These are phyloP conservation scores for Parnassius orleans DNA, from an alignment of 2,888 invertebrate genomes.

Conservation along the genomic window DNA sequence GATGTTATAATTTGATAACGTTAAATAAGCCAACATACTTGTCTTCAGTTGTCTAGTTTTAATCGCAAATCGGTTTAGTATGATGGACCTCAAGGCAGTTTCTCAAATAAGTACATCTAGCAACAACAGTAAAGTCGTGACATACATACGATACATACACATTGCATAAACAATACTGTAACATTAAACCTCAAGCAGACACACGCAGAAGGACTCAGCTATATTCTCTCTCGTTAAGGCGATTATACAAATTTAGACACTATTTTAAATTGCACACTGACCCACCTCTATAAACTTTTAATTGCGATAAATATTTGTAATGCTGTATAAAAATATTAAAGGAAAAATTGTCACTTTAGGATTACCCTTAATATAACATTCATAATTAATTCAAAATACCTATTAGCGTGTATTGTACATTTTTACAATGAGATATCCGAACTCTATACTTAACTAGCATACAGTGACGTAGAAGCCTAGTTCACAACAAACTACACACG, in stretches of 20 bases:
- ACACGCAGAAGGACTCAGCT: slow-evolving; percentile 71
- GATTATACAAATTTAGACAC: slow-evolving; percentile 72
- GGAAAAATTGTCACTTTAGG: slow-evolving; percentile 76
- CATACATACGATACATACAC: slow-evolving; percentile 45
- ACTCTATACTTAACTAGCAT: slow-evolving; percentile 71
- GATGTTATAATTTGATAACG: background rate
- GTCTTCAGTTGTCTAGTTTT: background rate
- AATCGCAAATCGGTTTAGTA: too few relatives aligned
- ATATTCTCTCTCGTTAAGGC: slow-evolving; percentile 80
- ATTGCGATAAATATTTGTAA: slow-evolving; percentile 79
- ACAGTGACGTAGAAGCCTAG: slow-evolving; percentile 75
- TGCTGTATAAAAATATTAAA: slow-evolving; percentile 82
- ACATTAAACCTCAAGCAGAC: slow-evolving; percentile 64
- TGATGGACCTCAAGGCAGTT: slow-evolving; percentile 26
- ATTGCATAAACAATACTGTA: slow-evolving; percentile 52
- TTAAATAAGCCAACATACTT: background rate
- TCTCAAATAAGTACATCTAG: slow-evolving; percentile 39
- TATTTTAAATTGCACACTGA: slow-evolving; percentile 78
- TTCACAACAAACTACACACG: slow-evolving; percentile 77
- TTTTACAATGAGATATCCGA: slow-evolving; percentile 76
- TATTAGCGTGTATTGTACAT: slow-evolving; percentile 78
- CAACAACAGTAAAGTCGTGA: slow-evolving; percentile 46
- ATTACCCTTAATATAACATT: slow-evolving; percentile 72
- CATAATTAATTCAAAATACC: slow-evolving; percentile 65
- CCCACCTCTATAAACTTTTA: slow-evolving; percentile 79